Base-by-base conservation (phyloP, 2,797 vertebrate genomes). In the Percopsis omiscomaycus region DNA sequence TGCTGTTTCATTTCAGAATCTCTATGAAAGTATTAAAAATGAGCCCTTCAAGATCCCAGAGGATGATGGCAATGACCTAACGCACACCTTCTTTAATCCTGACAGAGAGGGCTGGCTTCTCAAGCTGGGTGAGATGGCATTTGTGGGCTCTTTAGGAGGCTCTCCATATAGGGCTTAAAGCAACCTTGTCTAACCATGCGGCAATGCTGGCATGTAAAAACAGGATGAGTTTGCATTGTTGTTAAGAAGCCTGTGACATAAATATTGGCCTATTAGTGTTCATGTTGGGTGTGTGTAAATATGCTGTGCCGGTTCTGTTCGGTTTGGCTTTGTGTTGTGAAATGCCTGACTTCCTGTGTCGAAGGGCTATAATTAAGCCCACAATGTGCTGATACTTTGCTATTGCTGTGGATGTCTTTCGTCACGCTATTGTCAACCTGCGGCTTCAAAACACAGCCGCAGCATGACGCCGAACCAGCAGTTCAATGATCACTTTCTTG, bases 41-140 rank as follows among this genome's bases (percentile, higher is more conserved):
- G 96, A 98, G 84, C 96, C 96, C 5, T 98, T 98, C 80, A 98
- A 98, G 86, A 98, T 98, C 82, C 96, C 96, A 0, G 96, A 98
- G 82, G 96, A 98, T 2, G 96, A 98, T 3, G 96, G 96, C 64
- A 98, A 98, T 0, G 96, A 98, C 83, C 88, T 97, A 77, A 98
- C 96, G 0, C 95, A 98, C 87, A 98, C 96, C 37, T 98, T 98
- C 90, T 98, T 98, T 82, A 98, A 98, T 76, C 97, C 97, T 0
- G 97, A 98, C 89, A 91, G 97, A 56, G 97, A 98, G 87, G 97
- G 97, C 84, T 98, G 97, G 97, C 95, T 98, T 0, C 91, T 98
- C 64, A 98, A 98, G 68, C 94, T 98, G 0, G 97, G 97, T 98
- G 81, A 94, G 89, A 68, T 42, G 50, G 59, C 16, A 13, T 59